These are phyloP conservation scores for Trachymyrmex septentrionalis DNA, from an alignment of 1,140 invertebrate species.

Conservation along the genomic window DNA sequence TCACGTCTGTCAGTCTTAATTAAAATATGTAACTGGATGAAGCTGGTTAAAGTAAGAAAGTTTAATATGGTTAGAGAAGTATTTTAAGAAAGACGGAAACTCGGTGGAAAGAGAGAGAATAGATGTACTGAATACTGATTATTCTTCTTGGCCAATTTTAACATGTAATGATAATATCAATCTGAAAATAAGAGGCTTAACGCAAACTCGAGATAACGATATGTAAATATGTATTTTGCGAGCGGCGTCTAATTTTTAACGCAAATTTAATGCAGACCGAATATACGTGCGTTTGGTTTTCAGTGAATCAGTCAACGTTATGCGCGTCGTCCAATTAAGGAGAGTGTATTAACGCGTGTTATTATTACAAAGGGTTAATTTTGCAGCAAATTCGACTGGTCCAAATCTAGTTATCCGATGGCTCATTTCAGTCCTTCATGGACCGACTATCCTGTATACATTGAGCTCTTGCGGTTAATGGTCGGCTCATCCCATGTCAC, in stretches of 20 bases:
- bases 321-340: conserved; percentile 54
- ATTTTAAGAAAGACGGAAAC: conserved; percentile 2
- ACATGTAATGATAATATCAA: not conserved
- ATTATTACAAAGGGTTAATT: conserved; percentile 68
- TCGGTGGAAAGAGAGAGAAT: not conserved
- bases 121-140: not conserved
- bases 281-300: conserved; percentile 9
- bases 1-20: conserved; percentile 42
- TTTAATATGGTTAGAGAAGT: not conserved
- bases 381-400: conserved; percentile 61
- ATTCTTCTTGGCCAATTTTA: not conserved
- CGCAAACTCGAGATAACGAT: conserved; percentile 9
- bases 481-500: conserved; percentile 63
- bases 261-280: not conserved
- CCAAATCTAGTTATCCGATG: conserved; percentile 62
- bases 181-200: not conserved
- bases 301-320: not conserved
- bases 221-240: not conserved
- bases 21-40: not conserved
- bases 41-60: conserved; percentile 4
- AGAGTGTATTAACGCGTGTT: conserved; percentile 26
- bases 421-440: conserved; percentile 29
- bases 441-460: conserved; percentile 37
- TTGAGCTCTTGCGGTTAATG: conserved; percentile 73
- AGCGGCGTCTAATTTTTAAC: not conserved